These are phyloP conservation scores for Fregata magnificens DNA, from an alignment of 2,113 vertebrate species.

Conservation along the genomic window DNA sequence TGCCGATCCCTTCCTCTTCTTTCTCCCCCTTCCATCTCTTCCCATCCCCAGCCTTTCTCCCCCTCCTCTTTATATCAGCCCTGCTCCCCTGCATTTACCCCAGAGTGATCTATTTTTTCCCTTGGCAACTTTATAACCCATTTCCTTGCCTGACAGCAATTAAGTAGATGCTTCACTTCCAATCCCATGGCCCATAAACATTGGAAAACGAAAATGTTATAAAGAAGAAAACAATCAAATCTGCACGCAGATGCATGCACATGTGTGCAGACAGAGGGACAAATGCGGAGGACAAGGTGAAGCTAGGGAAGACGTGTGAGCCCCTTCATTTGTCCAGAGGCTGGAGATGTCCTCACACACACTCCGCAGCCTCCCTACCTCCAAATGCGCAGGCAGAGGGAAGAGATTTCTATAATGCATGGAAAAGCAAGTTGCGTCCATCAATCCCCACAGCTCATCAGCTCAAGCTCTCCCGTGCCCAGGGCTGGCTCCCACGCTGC, in stretches of 20 bases:
- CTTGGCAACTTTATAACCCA: constrained; percentile 50
- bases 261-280: neutral
- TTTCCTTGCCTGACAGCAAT: constrained; percentile 56
- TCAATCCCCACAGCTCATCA: neutral
- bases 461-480: neutral
- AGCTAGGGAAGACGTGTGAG: rapidly evolving
- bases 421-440: neutral
- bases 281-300: rapidly evolving
- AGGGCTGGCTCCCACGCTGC: no score
- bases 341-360: neutral
- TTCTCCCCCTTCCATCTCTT: neutral
- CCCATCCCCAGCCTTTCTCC: neutral
- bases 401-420: rapidly evolving
- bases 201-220: neutral
- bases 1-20: neutral
- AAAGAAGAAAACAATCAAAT: neutral
- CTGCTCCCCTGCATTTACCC: constrained; percentile 4
- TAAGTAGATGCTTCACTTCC: constrained; percentile 45
- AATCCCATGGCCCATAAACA: constrained; percentile 54
- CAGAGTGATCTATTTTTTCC: constrained; percentile 23
- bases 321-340: neutral
- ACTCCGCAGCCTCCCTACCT: rapidly evolving
- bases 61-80: neutral
- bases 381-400: rapidly evolving
- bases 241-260: neutral